Conservation (phyloP, 2,888 invertebrate genomes). For the Parasteatoda lunata region DNA sequence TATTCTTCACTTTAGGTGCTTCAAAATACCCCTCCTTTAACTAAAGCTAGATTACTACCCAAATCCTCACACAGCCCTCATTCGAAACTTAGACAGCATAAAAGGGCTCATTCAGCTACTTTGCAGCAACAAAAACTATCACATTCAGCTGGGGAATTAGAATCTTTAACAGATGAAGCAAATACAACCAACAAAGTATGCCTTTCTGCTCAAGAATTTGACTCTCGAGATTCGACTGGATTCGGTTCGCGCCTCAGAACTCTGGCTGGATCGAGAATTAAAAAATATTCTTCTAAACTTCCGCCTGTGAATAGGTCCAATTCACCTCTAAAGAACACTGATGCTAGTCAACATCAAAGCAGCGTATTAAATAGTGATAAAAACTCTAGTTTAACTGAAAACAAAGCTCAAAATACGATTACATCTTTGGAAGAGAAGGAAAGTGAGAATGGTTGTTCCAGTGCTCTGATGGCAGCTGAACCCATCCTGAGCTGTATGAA, state of each 20-base stretch:
- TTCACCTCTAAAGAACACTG: neutral
- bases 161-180: conserved; percentile 42
- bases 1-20: neutral
- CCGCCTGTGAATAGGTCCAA: neutral
- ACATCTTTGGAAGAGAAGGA: neutral
- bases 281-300: neutral
- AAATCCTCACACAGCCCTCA: conserved; percentile 27
- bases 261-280: neutral
- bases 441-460: neutral
- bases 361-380: neutral
- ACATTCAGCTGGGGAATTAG: conserved; percentile 58
- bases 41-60: conserved; percentile 11
- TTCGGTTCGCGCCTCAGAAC: neutral
- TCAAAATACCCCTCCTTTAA: conserved; percentile 5
- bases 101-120: conserved; percentile 21
- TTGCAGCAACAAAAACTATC: conserved; percentile 46
- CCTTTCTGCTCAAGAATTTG: conserved; percentile 62
- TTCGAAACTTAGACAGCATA: conserved; percentile 17
- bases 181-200: conserved; percentile 29
- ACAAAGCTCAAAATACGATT: neutral
- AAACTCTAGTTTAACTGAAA: neutral
- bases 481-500: conserved; percentile 17
- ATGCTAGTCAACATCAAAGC: neutral
- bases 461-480: neutral
- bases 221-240: conserved; percentile 17